phyloP scores from a whole-genome alignment of 1,140 invertebrate genomes.

The Heterodera carotae region DNA sequence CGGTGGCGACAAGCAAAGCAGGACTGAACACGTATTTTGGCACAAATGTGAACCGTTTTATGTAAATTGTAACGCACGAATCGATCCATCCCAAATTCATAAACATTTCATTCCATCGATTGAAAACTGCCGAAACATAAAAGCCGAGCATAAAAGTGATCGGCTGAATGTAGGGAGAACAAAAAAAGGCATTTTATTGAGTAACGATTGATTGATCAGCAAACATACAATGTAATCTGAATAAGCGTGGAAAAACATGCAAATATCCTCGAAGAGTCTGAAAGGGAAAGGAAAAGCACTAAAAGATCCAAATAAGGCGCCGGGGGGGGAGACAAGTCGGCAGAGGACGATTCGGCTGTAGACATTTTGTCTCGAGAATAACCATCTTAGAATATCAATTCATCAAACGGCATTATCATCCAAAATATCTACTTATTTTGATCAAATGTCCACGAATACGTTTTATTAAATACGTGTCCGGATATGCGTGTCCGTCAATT shows the following conservation, averaged over 20 bases:
- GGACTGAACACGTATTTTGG: conserved; percentile 38
- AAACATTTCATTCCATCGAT: conserved; percentile 57
- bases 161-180: conserved; percentile 31
- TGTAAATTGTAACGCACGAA: conserved; percentile 42
- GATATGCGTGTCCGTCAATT: too few relatives aligned
- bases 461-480: too few relatives aligned
- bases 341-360: neutral
- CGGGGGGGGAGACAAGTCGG: too few relatives aligned
- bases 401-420: too few relatives aligned
- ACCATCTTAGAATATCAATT: too few relatives aligned
- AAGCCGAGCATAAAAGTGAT: conserved; percentile 65
- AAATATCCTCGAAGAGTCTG: conserved; percentile 58
- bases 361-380: too few relatives aligned
- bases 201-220: conserved; percentile 24
- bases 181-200: conserved; percentile 18
- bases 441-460: too few relatives aligned
- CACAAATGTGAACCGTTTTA: conserved; percentile 4
- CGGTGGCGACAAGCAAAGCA: conserved; percentile 50
- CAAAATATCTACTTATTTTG: too few relatives aligned
- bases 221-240: conserved; percentile 42
- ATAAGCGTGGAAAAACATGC: conserved; percentile 61
- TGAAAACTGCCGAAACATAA: conserved; percentile 61
- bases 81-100: conserved; percentile 64
- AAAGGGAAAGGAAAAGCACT: conserved; percentile 25
- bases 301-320: too few relatives aligned